Base-by-base conservation (phyloP, 2,888 invertebrate genomes). In the Polyploca ridens region DNA sequence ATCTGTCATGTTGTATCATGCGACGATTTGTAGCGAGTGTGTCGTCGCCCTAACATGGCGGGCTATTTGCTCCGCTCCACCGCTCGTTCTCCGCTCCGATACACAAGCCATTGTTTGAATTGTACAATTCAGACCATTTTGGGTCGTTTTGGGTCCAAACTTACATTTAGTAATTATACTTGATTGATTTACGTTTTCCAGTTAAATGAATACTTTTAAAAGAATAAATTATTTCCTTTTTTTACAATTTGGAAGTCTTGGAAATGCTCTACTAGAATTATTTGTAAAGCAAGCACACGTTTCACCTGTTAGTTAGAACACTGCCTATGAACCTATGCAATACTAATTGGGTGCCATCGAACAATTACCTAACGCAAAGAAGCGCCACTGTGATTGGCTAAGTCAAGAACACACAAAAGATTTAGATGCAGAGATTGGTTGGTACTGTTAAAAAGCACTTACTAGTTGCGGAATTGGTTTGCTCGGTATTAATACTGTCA, bases 51-150 rank as follows among this genome's bases (percentile, higher is more conserved):
- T 46, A 46, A 46, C n/a, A 5, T 6, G 14, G n/a, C n/a, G n/a
- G n/a, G 35, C 60, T 13, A 63, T 58, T 62, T 38, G 66, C 16
- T 63, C 16, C 63, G 66, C 58, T 62, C 62, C 63, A 57, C 63
- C 41, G 57, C 19, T 14, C 16, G 57, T 33, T 60, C 57, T 49
- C 61, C 41, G 65, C 65, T 38, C 33, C 63, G 41, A 16, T 27
- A 54, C 61, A 49, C 16, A 63, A 27, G n/a, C 16, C 58, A 49
- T 59, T 63, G 63, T 63, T 59, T 33, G 59, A 19, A 33, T 63
- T 35, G 57, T 38, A 58, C 62, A 60, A 65, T 65, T 41, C 38
- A 33, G 35, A n/a, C 62, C 41, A 59, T 35, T 46, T 61, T 61
- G 38, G 46, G 46, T 46, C 54, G 41, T 33, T 44, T 60, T 60